phyloP scores from a whole-genome alignment of 2,113 vertebrate genomes.

The Limanda limanda region DNA sequence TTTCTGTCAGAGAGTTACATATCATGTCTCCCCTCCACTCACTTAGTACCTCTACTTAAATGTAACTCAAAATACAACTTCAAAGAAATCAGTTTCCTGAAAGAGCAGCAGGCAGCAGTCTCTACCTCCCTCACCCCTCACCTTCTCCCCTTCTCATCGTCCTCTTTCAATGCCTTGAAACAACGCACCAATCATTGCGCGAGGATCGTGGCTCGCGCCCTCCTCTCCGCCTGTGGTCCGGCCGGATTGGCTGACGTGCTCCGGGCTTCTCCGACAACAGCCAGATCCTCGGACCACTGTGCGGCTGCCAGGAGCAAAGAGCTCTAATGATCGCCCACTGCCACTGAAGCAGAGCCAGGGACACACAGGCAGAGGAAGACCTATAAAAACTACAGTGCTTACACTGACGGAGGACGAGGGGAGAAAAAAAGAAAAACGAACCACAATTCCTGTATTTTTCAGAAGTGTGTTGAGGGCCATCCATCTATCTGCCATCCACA shows the following conservation, averaged over 20 bases:
- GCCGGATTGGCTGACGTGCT: conserved; percentile 60
- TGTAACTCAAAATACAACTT: conserved; percentile 25
- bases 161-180: conserved; percentile 55
- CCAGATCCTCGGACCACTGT: conserved; percentile 50
- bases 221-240: conserved; percentile 37
- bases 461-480: conserved; percentile 18
- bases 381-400: conserved; percentile 18
- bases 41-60: conserved; percentile 23
- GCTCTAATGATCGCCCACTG: conserved; percentile 64
- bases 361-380: conserved; percentile 40
- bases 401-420: conserved; percentile 1
- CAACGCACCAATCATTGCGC: conserved; percentile 59
- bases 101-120: conserved; percentile 47
- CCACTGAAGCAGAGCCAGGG: conserved; percentile 59
- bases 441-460: conserved; percentile 20
- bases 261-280: conserved; percentile 53
- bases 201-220: conserved; percentile 21
- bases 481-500: conserved; percentile 33
- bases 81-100: conserved; percentile 13
- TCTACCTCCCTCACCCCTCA: conserved; percentile 29
- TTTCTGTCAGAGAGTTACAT: neutral
- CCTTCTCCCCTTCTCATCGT: conserved; percentile 50
- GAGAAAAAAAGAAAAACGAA: neutral
- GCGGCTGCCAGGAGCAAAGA: conserved; percentile 50
- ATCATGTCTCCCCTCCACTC: neutral